Base-by-base conservation (phyloP, 1,140 invertebrate species). In the Tetraneura akinire region DNA sequence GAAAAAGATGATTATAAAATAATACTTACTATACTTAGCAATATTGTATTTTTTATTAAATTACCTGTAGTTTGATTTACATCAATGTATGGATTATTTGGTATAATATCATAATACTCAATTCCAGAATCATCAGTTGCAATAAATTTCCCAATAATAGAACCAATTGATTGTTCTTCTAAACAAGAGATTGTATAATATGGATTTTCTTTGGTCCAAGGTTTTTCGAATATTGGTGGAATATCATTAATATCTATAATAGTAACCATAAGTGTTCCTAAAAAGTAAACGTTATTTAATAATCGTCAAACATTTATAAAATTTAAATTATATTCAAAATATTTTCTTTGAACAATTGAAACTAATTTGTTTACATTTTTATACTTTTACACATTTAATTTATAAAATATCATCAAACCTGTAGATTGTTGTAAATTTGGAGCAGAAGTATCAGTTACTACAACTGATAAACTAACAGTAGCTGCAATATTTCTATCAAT, bases 91-190 rank as follows among this genome's bases (percentile, higher is more conserved):
- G 91, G 88, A 84, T 88, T 93, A 8, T 89, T 88, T 1, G 92
- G 91, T 49, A 90, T 87, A 53, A 95, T 92, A 2, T 87, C 85
- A 83, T 94, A 95, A 81, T 91, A 89, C 16, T 91, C 90, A 82
- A 95, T 93, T 78, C 92, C 92, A 0, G 93, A 94, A 83, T 96
- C 94, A 86, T 98, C 95, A 9, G 88, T 91, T 18, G 95, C 95
- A 26, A 90, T 90, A 81, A 95, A 92, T 10, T 91, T 94, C 10
- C 90, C 90, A 1, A 97, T 89, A 37, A 94, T 89, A 0, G 93
- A 92, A 32, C 93, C 93, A 14, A 91, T 85, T 0, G 94, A 92
- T 83, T 93, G 92, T 85, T 96, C 95, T 86, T 97, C 95, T 70
- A 91, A 87, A 81, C 96, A 88, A 82, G 91, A 90, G 83, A 91